These are phyloP conservation scores for Calvadosia cruxmelitensis DNA, from an alignment of 30 jellyfish, hydroid and myxozoan genomes.

Conservation along the genomic window DNA sequence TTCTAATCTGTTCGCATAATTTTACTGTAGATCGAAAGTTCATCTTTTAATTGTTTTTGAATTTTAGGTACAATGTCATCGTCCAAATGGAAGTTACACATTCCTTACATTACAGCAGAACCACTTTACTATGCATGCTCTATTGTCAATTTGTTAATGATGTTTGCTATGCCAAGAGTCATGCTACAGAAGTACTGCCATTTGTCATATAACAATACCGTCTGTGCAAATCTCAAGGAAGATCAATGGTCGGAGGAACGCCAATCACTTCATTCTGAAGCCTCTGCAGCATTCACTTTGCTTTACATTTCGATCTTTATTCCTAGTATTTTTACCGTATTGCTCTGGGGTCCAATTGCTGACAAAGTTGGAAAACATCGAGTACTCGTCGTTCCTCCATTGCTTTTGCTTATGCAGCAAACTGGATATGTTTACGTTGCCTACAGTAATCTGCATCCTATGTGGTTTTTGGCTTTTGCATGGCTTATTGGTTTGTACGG, in stretches of 20 bases:
- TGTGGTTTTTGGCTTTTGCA: not conserved
- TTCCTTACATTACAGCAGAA: constrained; percentile 10
- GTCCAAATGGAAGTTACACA: not conserved
- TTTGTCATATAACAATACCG: constrained; percentile 3
- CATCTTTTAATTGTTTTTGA: not conserved
- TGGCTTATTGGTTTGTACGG: constrained; percentile 7
- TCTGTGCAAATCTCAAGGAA: constrained; percentile 1
- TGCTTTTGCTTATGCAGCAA: not conserved
- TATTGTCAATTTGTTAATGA: not conserved
- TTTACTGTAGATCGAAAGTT: not conserved
- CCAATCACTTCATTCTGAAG: not conserved
- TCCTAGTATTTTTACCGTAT: constrained; percentile 2
- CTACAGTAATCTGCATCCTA: not conserved
- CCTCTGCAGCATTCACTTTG: constrained; percentile 3
- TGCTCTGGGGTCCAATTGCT: constrained; percentile 11
- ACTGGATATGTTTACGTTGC: not conserved
- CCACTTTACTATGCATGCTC: constrained; percentile 1
- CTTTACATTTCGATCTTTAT: not conserved
- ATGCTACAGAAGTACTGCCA: constrained; percentile 4
- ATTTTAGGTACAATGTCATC: not conserved
- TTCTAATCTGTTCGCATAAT: too few relatives aligned
- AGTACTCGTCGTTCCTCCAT: constrained; percentile 6
- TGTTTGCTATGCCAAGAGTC: constrained; percentile 3
- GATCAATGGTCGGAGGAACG: not conserved
- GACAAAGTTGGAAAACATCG: constrained; percentile 9